These are phyloP conservation scores for Planiliza haematocheilus DNA, from an alignment of 2,113 vertebrate genomes.

Conservation along the genomic window DNA sequence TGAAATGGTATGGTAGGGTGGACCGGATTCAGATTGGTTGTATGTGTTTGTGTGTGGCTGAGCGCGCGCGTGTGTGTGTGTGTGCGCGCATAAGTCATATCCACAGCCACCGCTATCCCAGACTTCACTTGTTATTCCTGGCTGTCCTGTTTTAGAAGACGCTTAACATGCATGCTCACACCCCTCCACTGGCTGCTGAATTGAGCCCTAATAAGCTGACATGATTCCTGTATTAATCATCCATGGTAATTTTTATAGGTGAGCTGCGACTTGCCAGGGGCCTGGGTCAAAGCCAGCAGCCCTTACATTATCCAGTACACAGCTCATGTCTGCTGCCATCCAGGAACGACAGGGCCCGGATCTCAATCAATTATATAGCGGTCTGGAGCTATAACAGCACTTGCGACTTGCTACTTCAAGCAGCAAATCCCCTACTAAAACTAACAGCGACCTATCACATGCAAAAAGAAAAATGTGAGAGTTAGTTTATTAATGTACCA, in stretches of 20 bases:
- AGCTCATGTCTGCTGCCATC: constrained; percentile 51
- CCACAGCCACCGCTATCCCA: constrained; percentile 20
- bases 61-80: constrained; percentile 32
- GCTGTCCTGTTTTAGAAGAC: constrained; percentile 23
- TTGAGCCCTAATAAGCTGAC: constrained; percentile 57
- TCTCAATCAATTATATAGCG: constrained; percentile 71
- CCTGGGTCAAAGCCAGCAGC: constrained; percentile 58
- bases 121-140: constrained; percentile 19
- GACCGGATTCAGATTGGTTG: constrained; percentile 71
- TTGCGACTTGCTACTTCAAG: constrained; percentile 68
- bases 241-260: constrained; percentile 69
- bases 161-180: constrained; percentile 60
- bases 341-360: constrained; percentile 43
- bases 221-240: constrained; percentile 71
- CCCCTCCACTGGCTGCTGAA: constrained; percentile 36
- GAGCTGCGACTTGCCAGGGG: constrained; percentile 38
- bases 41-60: constrained; percentile 47
- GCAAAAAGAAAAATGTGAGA: constrained; percentile 64
- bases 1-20: constrained; percentile 65
- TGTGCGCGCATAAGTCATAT: constrained; percentile 42
- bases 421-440: constrained; percentile 75
- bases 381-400: constrained; percentile 38
- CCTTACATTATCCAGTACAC: constrained; percentile 24
- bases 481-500: constrained; percentile 74
- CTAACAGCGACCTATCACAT: constrained; percentile 70